Evolutionary conservation across 30 jellyfish, hydroid and myxozoan species (phyloP), one percentile per base, ranked within the genome.

Genomic region (Rhopilema esculentum): DNA sequence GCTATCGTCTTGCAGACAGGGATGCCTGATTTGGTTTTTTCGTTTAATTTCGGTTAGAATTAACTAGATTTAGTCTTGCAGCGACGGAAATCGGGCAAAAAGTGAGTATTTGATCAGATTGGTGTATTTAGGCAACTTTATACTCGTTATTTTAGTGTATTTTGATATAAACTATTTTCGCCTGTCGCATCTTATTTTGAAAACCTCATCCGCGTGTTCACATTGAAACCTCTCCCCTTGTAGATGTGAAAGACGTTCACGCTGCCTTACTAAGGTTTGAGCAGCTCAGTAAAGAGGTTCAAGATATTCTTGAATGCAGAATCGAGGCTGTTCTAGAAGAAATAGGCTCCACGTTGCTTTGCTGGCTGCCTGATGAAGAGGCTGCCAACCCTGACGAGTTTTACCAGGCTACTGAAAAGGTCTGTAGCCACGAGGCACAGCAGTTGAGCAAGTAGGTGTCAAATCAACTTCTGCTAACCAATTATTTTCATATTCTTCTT

Each of bases 321-420:
- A 77, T 91, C 69, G 97, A 91, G 69, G 88, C 95, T 30, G 79
- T 81, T 40, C 70, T 91, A 19, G 95, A 91, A 29, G 91, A 83
- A 51, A 91, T 91, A n/a, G 94, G 95, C 40, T 76, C 64, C 27
- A 75, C 91, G 32, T 52, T 82, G 82, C 94, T 91, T 25, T 91
- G 97, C 61, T 80, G 89, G 94, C 71, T 85, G 70, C 94, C 94
- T 16, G 94, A 85, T 6, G 94, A 85, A 9, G 94, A 85, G 79
- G 81, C 94, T 63, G 94, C 94, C 16, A 31, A 79, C 0, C 94
- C 97, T 20, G 88, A 74, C 16, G 95, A 91, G 79, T 91, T 91
- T 72, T 28, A 72, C 61, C 63, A 24, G 9, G 91, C 87, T 16
- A 91, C 97, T 16, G 97, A 91, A 49, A 91, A 74, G 32, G 71